A percentile compares a stretch with the other conserved stretches of the same genome.
Conservation (phyloP, 2,113 vertebrate genomes). For the Dipodomys spectabilis region DNA sequence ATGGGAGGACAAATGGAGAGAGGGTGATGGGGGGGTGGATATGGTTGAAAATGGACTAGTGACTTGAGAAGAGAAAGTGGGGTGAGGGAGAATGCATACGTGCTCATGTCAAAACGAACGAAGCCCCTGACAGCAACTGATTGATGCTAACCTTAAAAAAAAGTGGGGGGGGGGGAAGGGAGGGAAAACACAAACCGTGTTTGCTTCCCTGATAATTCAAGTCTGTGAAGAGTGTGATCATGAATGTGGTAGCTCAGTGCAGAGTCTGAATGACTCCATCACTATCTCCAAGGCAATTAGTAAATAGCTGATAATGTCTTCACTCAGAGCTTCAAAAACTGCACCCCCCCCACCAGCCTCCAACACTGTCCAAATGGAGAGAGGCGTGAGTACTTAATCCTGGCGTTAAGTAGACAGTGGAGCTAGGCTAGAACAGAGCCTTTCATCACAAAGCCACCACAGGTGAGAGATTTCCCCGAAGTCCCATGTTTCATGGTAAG, state of each 20-base stretch:
- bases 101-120: too few species aligned
- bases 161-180: too few species aligned
- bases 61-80: too few species aligned
- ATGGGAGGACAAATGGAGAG: too few species aligned
- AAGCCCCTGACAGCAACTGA: too few species aligned
- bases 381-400: neutral
- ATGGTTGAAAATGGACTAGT: too few species aligned
- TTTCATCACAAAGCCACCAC: neutral
- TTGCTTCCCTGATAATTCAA: slow-evolving; percentile 35
- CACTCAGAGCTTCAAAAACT: neutral
- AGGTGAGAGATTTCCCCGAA: neutral
- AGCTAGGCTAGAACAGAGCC: neutral
- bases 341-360: too few species aligned
- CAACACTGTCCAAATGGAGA: neutral
- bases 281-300: neutral
- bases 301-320: slow-evolving; percentile 1
- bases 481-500: neutral
- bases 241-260: neutral
- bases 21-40: too few species aligned
- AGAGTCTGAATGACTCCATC: neutral
- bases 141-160: too few species aligned
- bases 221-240: slow-evolving; percentile 25
- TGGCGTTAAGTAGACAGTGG: too few species aligned
- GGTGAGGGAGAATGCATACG: too few species aligned
- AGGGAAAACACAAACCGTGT: neutral